These are phyloP conservation scores for Smutsia gigantea DNA, from an alignment of 2,797 vertebrate species.

Conservation along the genomic window DNA sequence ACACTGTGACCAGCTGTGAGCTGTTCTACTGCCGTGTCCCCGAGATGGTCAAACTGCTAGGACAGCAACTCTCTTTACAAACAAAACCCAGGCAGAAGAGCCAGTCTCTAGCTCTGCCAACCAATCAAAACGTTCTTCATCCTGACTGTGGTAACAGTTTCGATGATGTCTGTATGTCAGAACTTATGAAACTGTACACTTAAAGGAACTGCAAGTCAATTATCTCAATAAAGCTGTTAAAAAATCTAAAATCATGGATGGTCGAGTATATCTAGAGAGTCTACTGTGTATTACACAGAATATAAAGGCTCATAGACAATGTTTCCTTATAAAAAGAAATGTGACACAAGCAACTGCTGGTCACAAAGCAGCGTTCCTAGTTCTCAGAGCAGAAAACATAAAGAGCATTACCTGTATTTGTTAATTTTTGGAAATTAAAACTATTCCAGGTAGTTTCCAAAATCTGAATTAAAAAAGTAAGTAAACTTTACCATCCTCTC, in stretches of 20 bases:
- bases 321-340: not conserved
- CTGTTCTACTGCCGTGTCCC: fast-evolving
- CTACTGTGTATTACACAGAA: not conserved
- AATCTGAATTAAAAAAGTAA: not conserved
- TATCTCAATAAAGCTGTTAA: not conserved
- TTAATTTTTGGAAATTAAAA: not conserved
- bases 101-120: too few species aligned
- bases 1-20: fast-evolving
- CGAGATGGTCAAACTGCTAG: not conserved
- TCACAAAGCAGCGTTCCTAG: not conserved
- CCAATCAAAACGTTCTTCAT: fast-evolving
- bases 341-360: not conserved
- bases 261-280: not conserved
- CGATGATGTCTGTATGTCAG: fast-evolving
- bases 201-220: not conserved
- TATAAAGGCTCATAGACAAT: not conserved
- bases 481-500: not conserved
- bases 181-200: fast-evolving
- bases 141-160: fast-evolving
- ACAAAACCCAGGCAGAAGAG: not conserved
- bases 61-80: not conserved
- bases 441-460: not conserved
- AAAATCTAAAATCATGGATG: not conserved
- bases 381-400: fast-evolving
- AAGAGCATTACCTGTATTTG: not conserved